These are phyloP conservation scores for Rhinichthys osculus DNA, from an alignment of 2,797 vertebrate genomes.

Conservation along the genomic window DNA sequence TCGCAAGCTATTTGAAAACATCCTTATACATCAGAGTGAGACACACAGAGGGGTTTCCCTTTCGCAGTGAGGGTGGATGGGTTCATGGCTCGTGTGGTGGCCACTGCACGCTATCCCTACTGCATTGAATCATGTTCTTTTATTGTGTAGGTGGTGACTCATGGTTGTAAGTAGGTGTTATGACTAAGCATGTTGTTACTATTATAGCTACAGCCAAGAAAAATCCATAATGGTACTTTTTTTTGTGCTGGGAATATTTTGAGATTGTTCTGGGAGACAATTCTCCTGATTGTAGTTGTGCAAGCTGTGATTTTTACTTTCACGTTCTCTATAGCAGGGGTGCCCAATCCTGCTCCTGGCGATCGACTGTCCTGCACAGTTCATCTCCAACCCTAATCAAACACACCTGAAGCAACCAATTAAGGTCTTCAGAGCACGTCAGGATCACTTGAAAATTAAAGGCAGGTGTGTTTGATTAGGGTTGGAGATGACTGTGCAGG, in stretches of 20 bases:
- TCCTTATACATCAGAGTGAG: neutral
- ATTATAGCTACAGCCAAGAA: conserved; percentile 43
- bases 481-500: no score
- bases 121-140: conserved; percentile 32
- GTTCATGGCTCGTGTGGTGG: conserved; percentile 25
- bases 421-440: no score
- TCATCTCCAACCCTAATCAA: no score
- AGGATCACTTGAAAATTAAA: no score
- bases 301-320: neutral
- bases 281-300: neutral
- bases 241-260: conserved; percentile 27
- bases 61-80: neutral
- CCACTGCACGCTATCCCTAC: conserved; percentile 12
- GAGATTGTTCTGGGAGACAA: neutral
- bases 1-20: neutral
- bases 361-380: no score
- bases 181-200: conserved; percentile 50
- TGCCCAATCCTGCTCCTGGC: no score
- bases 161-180: conserved; percentile 36
- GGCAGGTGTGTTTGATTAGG: no score
- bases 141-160: conserved; percentile 40
- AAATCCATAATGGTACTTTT: neutral
- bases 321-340: no score
- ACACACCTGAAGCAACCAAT: no score
- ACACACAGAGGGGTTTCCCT: conserved; percentile 19